Percentiles rank a stretch among this genome's conserved stretches.
Conservation (phyloP, 2,113 vertebrate genomes). For the Hepsetus odoe region DNA sequence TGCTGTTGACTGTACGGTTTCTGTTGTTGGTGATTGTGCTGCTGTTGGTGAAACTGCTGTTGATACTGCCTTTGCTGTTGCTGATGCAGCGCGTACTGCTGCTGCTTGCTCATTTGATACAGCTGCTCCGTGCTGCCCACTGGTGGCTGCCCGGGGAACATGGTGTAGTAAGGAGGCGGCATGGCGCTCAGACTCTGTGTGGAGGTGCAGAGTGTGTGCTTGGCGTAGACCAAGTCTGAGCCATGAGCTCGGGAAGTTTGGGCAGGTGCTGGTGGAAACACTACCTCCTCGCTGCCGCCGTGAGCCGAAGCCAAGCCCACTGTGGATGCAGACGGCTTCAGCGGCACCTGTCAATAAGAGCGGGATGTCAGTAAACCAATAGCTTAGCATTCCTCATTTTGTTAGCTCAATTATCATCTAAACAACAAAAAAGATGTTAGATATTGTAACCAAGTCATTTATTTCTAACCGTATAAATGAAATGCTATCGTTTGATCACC, state of each 20-base stretch:
- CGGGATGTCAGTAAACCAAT: not conserved
- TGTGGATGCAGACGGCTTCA: slow-evolving; percentile 58
- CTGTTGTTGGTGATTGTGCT: not conserved
- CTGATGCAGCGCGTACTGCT: slow-evolving; percentile 54
- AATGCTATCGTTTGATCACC: too few relatives aligned
- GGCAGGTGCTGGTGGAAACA: slow-evolving; percentile 12
- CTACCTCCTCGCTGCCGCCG: slow-evolving; percentile 22
- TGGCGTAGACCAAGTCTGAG: slow-evolving; percentile 63
- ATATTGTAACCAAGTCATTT: too few relatives aligned
- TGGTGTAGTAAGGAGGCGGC: slow-evolving; percentile 75
- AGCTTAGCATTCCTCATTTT: too few relatives aligned
- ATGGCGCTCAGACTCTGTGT: slow-evolving; percentile 78
- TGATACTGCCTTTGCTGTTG: too few relatives aligned
- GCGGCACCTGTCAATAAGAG: slow-evolving; percentile 62
- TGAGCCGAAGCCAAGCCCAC: slow-evolving; percentile 28
- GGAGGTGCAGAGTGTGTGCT: slow-evolving; percentile 69
- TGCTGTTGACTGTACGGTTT: not conserved
- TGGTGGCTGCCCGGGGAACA: slow-evolving; percentile 76
- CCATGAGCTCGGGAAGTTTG: slow-evolving; percentile 30
- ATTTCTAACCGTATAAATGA: too few relatives aligned
- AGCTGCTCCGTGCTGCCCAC: slow-evolving; percentile 56
- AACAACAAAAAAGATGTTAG: too few relatives aligned
- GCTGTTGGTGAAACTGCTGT: not conserved
- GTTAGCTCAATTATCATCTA: too few relatives aligned
- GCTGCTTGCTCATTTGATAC: slow-evolving; percentile 57